Base-by-base conservation (phyloP, 2,888 invertebrate genomes). In the Mellilla xanthometata region DNA sequence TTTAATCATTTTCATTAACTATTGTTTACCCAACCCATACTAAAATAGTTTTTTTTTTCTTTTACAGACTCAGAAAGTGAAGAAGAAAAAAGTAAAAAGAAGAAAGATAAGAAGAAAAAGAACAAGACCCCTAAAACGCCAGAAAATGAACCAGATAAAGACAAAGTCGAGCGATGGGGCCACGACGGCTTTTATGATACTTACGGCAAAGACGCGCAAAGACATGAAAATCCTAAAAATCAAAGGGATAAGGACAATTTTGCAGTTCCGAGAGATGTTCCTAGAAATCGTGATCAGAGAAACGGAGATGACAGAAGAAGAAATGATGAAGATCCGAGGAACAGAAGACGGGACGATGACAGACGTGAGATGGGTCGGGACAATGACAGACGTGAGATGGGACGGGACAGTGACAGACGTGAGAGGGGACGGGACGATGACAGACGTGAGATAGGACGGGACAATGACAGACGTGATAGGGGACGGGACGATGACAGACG, bases 181-280 rank as follows among this genome's bases (percentile, higher is more conserved):
- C 88, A 89, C 49, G 87, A 87, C 38, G 86, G 88, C 1, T 88
- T 83, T 49, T 88, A 81, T 49, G 86, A 88, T 23, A 86, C 81
- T 0, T 85, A 89, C 45, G 89, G 88, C 0, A 70, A 79, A 62
- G 80, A 78, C 30, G 85, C 83, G 1, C 65, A 66, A 10, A 65
- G 85, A 31, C 52, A 54, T 3, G 76, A 80, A 6, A 24, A 24
- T 2, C 54, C 67, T 1, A 68, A 68, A 33, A 51, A 64, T 6
- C 70, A 74, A 7, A 62, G 67, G 22, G 71, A 75, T 23, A 70
- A 70, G 31, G 71, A 75, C 23, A 71, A 72, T 36, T 76, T 76
- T 24, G 58, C 47, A 1, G 72, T 63, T 53, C 73, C 77, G 33
- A 29, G 60, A 58, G 35, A 29, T 32, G 19, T 42, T 6, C 38